Percentiles rank a stretch among this genome's conserved stretches.
Conservation (phyloP, 2,888 invertebrate genomes). For the Rhagophthalmus giganteus region DNA sequence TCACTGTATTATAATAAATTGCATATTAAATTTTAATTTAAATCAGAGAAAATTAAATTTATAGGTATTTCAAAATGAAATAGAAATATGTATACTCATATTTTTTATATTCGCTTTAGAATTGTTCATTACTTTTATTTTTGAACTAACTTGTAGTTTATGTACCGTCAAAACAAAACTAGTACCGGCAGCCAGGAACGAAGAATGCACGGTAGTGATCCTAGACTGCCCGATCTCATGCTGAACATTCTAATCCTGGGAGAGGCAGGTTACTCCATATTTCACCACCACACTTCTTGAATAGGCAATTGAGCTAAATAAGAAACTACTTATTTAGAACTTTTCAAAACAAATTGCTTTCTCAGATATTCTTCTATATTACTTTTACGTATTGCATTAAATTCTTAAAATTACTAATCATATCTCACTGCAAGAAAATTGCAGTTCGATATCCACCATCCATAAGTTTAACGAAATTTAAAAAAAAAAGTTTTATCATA, state of each 20-base stretch:
- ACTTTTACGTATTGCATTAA: too few species aligned
- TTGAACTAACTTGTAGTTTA: constrained; percentile 48
- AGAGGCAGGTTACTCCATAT: constrained; percentile 33
- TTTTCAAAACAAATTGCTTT: constrained; percentile 19
- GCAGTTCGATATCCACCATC: not conserved
- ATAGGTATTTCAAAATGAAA: constrained; percentile 4
- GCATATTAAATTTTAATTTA: not conserved
- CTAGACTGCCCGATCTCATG: constrained; percentile 38
- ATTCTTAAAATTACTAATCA: too few species aligned
- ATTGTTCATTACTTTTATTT: constrained; percentile 32
- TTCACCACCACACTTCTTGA: constrained; percentile 43
- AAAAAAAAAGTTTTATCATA: not conserved
- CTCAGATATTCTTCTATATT: constrained; percentile 21
- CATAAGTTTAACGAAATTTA: constrained; percentile 2
- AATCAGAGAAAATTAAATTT: not conserved
- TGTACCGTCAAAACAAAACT: constrained; percentile 53
- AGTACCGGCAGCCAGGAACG: constrained; percentile 46
- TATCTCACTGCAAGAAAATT: constrained; percentile 1
- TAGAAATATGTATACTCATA: constrained; percentile 2
- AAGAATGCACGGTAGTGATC: constrained; percentile 36
- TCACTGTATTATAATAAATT: not conserved
- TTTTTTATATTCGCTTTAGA: constrained; percentile 1
- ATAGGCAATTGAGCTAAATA: constrained; percentile 51
- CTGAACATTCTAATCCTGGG: constrained; percentile 36
- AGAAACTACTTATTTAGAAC: constrained; percentile 43